phyloP scores from a whole-genome alignment of 1,140 invertebrate genomes.

The Cotesia chilonis region DNA sequence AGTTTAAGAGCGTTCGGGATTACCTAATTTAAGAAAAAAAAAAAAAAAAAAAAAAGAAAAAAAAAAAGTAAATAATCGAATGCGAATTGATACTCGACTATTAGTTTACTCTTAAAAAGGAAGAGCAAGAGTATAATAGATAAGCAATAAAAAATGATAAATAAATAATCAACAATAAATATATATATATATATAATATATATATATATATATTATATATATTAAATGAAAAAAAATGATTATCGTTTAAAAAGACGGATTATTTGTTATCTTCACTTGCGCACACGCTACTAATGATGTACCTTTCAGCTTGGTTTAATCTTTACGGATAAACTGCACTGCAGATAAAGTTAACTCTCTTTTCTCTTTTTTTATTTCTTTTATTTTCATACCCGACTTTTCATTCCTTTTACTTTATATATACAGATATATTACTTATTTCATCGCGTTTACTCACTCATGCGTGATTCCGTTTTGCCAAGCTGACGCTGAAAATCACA shows the following conservation, averaged over 20 bases:
- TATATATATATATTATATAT: no score
- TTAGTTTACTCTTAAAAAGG: no score
- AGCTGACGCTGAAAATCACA: constrained; percentile 41
- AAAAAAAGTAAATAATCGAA: no score
- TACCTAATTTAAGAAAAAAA: no score
- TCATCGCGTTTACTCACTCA: constrained; percentile 15
- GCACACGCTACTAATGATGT: constrained; percentile 28
- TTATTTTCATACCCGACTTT: not conserved
- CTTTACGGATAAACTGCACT: constrained; percentile 38
- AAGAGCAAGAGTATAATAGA: no score
- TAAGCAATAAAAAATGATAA: no score
- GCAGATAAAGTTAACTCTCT: constrained; percentile 17
- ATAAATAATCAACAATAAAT: not conserved
- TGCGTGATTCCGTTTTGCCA: constrained; percentile 39
- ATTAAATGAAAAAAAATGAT: constrained; percentile 2
- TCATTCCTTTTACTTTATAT: no score
- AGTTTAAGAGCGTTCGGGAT: no score
- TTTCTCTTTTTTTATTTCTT: not conserved
- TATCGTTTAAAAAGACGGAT: constrained; percentile 14
- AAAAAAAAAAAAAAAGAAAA: no score
- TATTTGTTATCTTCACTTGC: constrained; percentile 33
- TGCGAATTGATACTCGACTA: no score
- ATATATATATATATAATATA: no score
- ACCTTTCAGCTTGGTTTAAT: constrained; percentile 43
- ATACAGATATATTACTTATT: no score